These are phyloP conservation scores for Tetragnatha montana DNA, from an alignment of 2,888 invertebrate species.

Conservation along the genomic window DNA sequence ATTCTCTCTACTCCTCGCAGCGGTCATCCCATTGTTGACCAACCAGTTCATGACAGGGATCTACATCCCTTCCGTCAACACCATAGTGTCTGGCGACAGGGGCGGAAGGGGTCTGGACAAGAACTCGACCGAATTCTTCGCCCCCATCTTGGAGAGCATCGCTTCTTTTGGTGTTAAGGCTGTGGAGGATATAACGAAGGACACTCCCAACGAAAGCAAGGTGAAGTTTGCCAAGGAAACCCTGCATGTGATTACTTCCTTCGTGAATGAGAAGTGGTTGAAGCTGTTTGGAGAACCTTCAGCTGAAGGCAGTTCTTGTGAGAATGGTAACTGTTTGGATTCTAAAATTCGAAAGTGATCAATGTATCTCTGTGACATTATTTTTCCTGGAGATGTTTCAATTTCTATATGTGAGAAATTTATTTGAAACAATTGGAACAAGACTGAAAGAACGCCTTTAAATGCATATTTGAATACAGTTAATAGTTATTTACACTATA, in stretches of 20 bases:
- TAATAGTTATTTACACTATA: not conserved
- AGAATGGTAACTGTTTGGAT: not conserved
- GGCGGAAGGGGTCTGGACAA: not conserved
- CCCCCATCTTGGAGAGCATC: slow-evolving; percentile 52
- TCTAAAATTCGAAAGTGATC: not conserved
- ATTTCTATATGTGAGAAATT: not conserved
- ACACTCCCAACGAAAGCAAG: slow-evolving; percentile 27
- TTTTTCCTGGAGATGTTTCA: too few relatives aligned
- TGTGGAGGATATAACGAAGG: slow-evolving; percentile 30
- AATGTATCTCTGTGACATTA: too few relatives aligned
- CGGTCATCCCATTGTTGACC: slow-evolving; percentile 40
- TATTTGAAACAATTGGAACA: not conserved
- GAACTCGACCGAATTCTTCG: slow-evolving; percentile 28
- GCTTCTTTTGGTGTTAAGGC: slow-evolving; percentile 21
- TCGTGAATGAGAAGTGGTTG: slow-evolving; percentile 49
- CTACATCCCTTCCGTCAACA: slow-evolving; percentile 17
- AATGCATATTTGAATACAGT: not conserved
- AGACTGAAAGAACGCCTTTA: too few relatives aligned
- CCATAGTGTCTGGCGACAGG: not conserved
- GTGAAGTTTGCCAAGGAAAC: slow-evolving; percentile 34
- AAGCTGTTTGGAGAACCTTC: slow-evolving; percentile 21
- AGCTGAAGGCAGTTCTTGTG: not conserved
- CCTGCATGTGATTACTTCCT: slow-evolving; percentile 18
- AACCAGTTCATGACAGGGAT: slow-evolving; percentile 48
- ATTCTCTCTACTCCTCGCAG: slow-evolving; percentile 53